Conservation (phyloP, 2,113 vertebrate genomes). For the Etheostoma spectabile region DNA sequence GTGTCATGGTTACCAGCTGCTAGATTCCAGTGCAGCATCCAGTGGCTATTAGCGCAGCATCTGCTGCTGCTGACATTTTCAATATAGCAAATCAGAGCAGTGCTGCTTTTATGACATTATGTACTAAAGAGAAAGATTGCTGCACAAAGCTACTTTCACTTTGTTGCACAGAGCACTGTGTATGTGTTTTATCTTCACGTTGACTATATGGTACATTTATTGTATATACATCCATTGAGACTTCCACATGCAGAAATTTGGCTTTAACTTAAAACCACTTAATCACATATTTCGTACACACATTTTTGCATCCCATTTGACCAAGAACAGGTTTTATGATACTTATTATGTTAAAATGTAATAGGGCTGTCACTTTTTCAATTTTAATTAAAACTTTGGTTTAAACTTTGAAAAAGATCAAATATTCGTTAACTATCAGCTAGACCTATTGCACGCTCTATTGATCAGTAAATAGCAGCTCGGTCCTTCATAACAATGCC, state of each 20-base stretch:
- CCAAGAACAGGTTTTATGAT: background rate
- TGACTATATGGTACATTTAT: background rate
- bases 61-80: slow-evolving; percentile 79
- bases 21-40: slow-evolving; percentile 76
- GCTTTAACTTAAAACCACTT: background rate
- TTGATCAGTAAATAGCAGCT: no score
- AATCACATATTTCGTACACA: background rate
- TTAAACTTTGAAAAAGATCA: background rate
- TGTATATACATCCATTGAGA: background rate
- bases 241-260: background rate
- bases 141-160: slow-evolving; percentile 29
- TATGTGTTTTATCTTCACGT: background rate
- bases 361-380: background rate
- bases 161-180: background rate
- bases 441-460: background rate
- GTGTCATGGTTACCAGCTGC: slow-evolving; percentile 80
- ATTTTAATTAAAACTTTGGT: background rate
- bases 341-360: background rate
- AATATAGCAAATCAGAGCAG: slow-evolving; percentile 70
- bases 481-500: no score
- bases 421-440: background rate
- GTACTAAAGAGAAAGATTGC: slow-evolving; percentile 31
- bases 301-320: background rate
- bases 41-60: slow-evolving; percentile 81
- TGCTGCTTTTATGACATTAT: slow-evolving; percentile 62